Conservation (phyloP, 2,113 vertebrate genomes). For the Cathartes aura region DNA sequence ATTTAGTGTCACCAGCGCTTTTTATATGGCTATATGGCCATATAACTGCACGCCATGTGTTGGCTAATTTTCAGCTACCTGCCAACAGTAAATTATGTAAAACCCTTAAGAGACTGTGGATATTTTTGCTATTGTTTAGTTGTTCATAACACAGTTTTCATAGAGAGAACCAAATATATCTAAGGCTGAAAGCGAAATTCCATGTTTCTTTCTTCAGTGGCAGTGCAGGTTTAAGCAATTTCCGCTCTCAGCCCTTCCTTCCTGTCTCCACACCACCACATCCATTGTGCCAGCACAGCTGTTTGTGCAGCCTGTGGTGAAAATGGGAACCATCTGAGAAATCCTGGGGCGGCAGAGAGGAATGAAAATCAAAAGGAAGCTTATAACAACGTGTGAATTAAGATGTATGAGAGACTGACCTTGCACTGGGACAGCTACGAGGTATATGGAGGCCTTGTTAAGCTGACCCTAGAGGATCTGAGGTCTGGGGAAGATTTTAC, state of each 20-base stretch:
- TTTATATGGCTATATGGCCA: background rate
- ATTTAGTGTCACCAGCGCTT: background rate
- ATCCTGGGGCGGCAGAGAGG: background rate
- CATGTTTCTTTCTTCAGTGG: background rate
- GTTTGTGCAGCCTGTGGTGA: background rate
- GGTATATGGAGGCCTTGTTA: background rate
- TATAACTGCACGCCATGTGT: background rate
- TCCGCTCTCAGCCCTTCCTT: background rate
- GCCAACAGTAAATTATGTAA: background rate
- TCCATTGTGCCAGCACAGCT: background rate
- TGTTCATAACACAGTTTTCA: background rate
- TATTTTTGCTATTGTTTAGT: background rate
- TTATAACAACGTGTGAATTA: background rate
- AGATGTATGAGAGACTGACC: background rate
- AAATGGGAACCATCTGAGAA: constrained; percentile 16
- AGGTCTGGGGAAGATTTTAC: background rate
- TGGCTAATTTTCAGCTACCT: background rate
- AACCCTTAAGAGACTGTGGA: background rate
- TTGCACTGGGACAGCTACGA: background rate
- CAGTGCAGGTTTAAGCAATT: background rate
- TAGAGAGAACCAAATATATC: background rate
- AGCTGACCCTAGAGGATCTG: background rate
- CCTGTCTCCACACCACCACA: background rate
- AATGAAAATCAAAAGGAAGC: constrained; percentile 27
- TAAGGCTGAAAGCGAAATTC: background rate